These are phyloP conservation scores for Dendroctonus valens DNA, from an alignment of 1,140 invertebrate genomes.

Conservation along the genomic window DNA sequence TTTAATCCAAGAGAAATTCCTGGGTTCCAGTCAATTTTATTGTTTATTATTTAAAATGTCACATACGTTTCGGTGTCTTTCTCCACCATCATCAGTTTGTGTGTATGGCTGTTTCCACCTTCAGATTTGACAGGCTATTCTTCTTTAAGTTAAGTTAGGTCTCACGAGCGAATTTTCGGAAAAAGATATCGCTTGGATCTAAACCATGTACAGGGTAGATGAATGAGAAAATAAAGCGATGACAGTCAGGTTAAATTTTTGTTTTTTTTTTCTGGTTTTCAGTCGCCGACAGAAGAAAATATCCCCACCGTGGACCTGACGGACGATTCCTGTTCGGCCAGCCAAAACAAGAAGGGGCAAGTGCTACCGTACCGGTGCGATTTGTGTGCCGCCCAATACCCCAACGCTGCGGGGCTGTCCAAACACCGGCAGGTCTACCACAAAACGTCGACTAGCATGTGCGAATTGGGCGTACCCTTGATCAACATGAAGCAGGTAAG, in stretches of 20 bases:
- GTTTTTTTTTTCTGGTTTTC: neutral
- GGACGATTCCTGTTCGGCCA: conserved; percentile 37
- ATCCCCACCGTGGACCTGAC: conserved; percentile 46
- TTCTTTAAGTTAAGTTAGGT: too few relatives aligned
- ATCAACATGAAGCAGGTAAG: conserved; percentile 62
- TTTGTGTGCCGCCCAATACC: conserved; percentile 68
- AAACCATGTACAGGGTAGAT: too few relatives aligned
- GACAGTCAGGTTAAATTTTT: neutral
- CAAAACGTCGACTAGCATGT: conserved; percentile 54
- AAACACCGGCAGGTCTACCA: conserved; percentile 71
- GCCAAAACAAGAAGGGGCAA: conserved; percentile 41
- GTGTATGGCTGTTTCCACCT: too few relatives aligned
- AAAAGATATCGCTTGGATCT: too few relatives aligned
- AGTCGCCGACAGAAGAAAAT: conserved; percentile 8
- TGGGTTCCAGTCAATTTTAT: too few relatives aligned
- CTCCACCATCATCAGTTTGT: too few relatives aligned
- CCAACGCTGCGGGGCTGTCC: conserved; percentile 61
- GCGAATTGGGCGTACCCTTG: conserved; percentile 68
- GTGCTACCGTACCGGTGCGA: conserved; percentile 62
- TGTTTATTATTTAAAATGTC: too few relatives aligned
- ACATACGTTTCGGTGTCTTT: too few relatives aligned
- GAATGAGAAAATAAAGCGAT: neutral
- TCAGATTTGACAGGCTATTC: too few relatives aligned
- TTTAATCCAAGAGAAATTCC: too few relatives aligned
- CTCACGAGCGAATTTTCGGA: too few relatives aligned